phyloP scores from a whole-genome alignment of 2,797 vertebrate genomes.

The Callimico goeldii region DNA sequence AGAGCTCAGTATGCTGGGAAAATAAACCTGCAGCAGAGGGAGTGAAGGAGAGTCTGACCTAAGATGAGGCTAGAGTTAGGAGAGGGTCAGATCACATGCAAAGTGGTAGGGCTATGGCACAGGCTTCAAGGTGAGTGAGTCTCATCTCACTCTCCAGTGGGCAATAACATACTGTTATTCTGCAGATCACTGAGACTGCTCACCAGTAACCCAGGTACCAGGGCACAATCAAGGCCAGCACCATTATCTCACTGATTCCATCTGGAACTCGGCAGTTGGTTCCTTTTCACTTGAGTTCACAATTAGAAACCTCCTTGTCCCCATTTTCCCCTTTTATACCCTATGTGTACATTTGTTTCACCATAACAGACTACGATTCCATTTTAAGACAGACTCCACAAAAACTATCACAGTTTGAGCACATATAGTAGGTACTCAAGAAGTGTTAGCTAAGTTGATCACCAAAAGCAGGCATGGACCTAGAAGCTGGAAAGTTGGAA shows the following conservation, averaged over 20 bases:
- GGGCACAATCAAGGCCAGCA: background rate
- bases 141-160: background rate
- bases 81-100: background rate
- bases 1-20: background rate
- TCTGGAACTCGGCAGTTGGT: background rate
- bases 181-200: background rate
- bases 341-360: background rate
- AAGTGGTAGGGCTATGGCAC: too few species aligned
- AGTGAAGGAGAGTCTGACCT: fast-evolving
- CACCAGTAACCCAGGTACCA: background rate
- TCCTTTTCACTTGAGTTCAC: background rate
- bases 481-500: background rate
- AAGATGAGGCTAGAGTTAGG: background rate
- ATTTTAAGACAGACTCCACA: background rate
- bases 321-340: background rate
- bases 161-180: background rate
- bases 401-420: background rate
- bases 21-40: background rate
- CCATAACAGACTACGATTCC: background rate
- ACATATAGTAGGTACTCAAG: background rate
- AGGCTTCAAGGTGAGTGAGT: background rate
- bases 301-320: background rate
- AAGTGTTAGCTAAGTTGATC: background rate
- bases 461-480: background rate
- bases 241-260: background rate